Base-by-base conservation (phyloP, 2,797 vertebrate species). In the Sebastes itinus region DNA sequence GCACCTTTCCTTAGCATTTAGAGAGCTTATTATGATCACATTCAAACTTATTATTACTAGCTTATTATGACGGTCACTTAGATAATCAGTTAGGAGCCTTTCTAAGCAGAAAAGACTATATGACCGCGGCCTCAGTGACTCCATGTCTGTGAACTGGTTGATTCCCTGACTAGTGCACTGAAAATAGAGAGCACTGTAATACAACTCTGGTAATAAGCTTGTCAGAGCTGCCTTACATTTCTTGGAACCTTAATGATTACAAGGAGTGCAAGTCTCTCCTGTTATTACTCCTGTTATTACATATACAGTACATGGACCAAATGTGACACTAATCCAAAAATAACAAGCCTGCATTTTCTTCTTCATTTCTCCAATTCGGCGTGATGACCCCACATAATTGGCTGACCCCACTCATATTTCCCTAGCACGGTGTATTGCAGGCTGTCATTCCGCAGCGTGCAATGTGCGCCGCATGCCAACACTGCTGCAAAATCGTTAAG, bases 241-340 rank as follows among this genome's bases (percentile, higher is more conserved):
- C 80, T 42, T 25, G 13, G 58, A 72, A 84, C 77, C 78, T 76
- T 91, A 88, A 90, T 84, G 79, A 91, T 84, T 89, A 80, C 54
- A 79, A 60, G 82, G 73, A 82, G 42, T 46, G 16, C 42, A 83
- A 68, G 81, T 83, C 70, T 88, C 78, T 42, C 28, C 81, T 73
- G 86, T 87, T 78, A 83, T 81, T 83, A 84, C 78, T 42, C 28
- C 81, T 73, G 86, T 87, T 78, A 83, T 81, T 83, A 83, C 65
- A 75, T 72, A 75, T 77, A 63, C 65, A 80, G 28, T 70, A 88
- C 72, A 66, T 69, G 75, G 80, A 92, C 71, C 79, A 83, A 81
- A 88, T 88, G 81, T 91, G 93, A 95, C 92, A 91, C 85, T 95
- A 95, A 95, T 94, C 92, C 93, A 82, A 77, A 95, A 92, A 93